Evolutionary conservation across 2,888 invertebrate species (phyloP).

Genomic region (Anoncus sp.): DNA sequence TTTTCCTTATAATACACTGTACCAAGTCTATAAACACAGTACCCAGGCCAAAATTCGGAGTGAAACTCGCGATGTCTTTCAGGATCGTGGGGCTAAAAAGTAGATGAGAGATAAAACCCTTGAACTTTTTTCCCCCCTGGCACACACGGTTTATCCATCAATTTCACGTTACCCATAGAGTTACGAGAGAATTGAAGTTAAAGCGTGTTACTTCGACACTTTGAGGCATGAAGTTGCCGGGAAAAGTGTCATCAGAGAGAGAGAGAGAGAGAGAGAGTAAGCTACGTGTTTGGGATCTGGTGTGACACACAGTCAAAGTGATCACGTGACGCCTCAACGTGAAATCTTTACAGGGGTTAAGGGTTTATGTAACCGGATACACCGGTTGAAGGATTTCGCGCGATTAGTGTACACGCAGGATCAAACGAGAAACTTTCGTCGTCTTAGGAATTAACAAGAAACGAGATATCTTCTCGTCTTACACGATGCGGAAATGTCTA

Average conservation of each 20-base stretch:
- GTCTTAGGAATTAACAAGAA: constrained; percentile 23
- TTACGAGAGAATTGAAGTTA: constrained; percentile 20
- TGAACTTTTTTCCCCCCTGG: constrained; percentile 20
- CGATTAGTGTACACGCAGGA: neutral
- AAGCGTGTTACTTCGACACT: constrained; percentile 28
- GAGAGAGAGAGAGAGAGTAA: neutral
- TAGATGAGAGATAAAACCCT: neutral
- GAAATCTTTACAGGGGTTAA: neutral
- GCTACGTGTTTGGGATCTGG: no score
- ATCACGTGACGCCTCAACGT: constrained; percentile 5
- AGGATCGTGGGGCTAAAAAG: constrained; percentile 8
- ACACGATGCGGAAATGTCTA: neutral
- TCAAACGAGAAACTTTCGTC: constrained; percentile 1
- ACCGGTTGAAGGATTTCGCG: neutral
- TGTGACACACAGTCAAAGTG: neutral
- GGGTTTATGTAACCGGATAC: constrained; percentile 17
- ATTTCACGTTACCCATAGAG: constrained; percentile 20
- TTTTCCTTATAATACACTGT: neutral
- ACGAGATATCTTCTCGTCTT: neutral
- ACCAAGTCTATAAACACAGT: neutral
- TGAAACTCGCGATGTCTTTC: neutral
- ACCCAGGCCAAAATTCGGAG: neutral
- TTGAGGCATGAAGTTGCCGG: constrained; percentile 2
- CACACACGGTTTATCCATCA: constrained; percentile 32
- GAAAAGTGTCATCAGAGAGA: constrained; percentile 6